These are phyloP conservation scores for Mus pahari DNA, from an alignment of 2,113 vertebrate species.

Conservation along the genomic window DNA sequence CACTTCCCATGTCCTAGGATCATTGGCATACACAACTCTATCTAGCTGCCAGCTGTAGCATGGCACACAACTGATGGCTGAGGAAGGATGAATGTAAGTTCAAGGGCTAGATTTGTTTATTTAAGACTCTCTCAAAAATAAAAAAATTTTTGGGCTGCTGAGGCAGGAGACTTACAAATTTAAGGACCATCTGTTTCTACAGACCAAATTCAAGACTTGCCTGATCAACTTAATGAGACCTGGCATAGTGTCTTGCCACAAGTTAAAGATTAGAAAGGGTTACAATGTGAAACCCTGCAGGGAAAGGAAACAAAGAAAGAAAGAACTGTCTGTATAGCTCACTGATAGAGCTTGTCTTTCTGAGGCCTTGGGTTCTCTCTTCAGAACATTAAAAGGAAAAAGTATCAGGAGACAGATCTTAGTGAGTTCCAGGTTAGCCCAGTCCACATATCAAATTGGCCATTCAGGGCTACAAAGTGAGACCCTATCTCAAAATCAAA, in stretches of 20 bases:
- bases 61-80: background rate
- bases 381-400: background rate
- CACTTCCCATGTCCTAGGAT: background rate
- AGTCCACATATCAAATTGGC: too few species aligned
- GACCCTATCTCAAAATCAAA: background rate
- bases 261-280: background rate
- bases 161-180: background rate
- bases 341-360: background rate
- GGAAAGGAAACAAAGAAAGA: background rate
- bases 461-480: background rate
- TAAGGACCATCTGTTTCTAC: background rate
- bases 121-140: background rate
- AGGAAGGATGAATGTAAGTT: background rate
- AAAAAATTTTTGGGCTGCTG: background rate
- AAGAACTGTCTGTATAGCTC: background rate
- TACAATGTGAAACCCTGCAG: background rate
- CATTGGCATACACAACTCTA: too few species aligned
- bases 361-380: background rate
- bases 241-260: background rate
- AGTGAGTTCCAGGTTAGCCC: background rate
- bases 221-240: background rate
- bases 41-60: background rate
- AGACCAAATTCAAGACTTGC: background rate
- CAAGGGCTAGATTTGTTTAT: background rate
- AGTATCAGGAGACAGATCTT: background rate